Base-by-base conservation (phyloP, 2,888 invertebrate genomes). In the Ectemnius lituratus region DNA sequence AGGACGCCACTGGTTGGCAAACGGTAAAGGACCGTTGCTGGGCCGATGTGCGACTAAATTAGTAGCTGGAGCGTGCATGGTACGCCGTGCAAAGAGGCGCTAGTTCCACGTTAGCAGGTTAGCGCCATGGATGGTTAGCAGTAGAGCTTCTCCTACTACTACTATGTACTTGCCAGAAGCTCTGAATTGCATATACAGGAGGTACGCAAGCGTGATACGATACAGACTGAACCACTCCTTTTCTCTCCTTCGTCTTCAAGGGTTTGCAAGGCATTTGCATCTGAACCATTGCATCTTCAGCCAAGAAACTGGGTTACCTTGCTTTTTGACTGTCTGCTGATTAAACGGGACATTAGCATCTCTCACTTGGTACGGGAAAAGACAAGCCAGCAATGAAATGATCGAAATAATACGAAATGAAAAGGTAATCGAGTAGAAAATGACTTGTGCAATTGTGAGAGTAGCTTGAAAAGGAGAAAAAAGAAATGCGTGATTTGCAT, bases 1-100 rank as follows among this genome's bases (percentile, higher is more conserved):
- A 74, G 73, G 69, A 69, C 68, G 67, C 70, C 68, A 23, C 69
- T 66, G 28, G 63, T 77, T 76, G 72, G 59, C 46, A 61, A 46
- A 18, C 52, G 47, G 75, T 59, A 59, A 67, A 75, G 60, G 70
- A 37, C 6, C 37, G 37, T 37, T 37, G 37, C 37, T 11, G 37
- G 37, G 6, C 11, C 23, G 2, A 8, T 8, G 8, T 11, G 37
- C 37, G 59, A 65, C 67, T 68, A 75, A 70, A 77, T 75, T 70
- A 72, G 67, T 67, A 69, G 62, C 74, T 74, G 58, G 71, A 68
- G 62, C 67, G 67, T 73, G 61, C 59, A 6, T 37, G 37, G 37
- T 58, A 52, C 58, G 18, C 67, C 62, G 58, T 28, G 70, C 67
- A 57, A 71, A 66, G 67, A 57, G 56, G 16, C 67, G 75, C 58